Conservation (phyloP, 2,797 vertebrate genomes). For the Peromyscus attwateri region DNA sequence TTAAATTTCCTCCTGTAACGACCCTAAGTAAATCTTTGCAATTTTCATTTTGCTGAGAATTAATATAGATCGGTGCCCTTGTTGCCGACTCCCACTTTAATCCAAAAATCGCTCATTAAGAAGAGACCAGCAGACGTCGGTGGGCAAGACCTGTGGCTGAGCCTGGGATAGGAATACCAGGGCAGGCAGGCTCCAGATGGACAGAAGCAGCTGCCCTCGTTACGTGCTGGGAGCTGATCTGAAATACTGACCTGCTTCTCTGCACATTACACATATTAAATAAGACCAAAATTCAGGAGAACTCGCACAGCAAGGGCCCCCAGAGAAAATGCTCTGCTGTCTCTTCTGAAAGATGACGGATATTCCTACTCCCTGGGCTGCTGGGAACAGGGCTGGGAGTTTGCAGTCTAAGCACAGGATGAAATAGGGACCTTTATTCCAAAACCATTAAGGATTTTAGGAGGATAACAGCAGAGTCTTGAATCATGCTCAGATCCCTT, state of each 20-base stretch:
- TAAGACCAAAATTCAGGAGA: slow-evolving; percentile 79
- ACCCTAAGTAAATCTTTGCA: slow-evolving; percentile 97
- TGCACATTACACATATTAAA: slow-evolving; percentile 89
- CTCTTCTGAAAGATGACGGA: neutral
- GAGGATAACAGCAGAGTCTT: no score
- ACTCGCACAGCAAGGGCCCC: no score
- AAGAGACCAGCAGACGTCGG: slow-evolving; percentile 91
- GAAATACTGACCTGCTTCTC: slow-evolving; percentile 89
- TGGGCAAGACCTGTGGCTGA: slow-evolving; percentile 89
- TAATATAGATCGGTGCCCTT: slow-evolving; percentile 93
- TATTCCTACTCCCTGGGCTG: neutral
- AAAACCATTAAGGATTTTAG: neutral
- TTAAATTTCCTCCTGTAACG: slow-evolving; percentile 95
- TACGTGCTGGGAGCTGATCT: slow-evolving; percentile 90
- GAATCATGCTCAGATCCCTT: neutral
- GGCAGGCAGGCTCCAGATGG: slow-evolving; percentile 88
- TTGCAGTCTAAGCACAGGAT: neutral
- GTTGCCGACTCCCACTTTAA: slow-evolving; percentile 91
- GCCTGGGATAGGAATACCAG: slow-evolving; percentile 87
- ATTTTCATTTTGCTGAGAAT: slow-evolving; percentile 99
- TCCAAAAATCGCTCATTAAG: slow-evolving; percentile 94
- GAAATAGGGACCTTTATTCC: neutral
- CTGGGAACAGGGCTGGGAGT: neutral
- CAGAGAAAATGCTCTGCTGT: neutral
- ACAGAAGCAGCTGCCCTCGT: slow-evolving; percentile 91